Evolutionary conservation across 2,888 invertebrate genomes (phyloP), one percentile per base, ranked within the genome.

Genomic region (Drosophila stalkeri): DNA sequence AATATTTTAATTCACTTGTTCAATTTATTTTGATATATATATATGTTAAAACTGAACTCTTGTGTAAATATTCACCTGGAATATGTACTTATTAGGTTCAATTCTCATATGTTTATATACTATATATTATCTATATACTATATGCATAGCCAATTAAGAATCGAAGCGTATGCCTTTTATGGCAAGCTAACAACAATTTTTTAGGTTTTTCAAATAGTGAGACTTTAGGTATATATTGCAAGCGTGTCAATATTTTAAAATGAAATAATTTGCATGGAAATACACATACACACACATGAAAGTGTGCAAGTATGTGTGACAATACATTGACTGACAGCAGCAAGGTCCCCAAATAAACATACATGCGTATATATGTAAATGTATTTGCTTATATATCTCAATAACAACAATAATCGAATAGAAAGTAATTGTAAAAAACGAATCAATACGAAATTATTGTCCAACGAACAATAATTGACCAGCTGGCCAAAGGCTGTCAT

Each of bases 361-460:
- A 11, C 18, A 23, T 54, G 3, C 18, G 6, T 54, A 27, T 55
- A 35, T 7, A 11, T 39, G 7, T 35, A 12, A 7, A n/a, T 12
- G 1, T 51, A 0, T 39, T n/a, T 54, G 9, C 16, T n/a, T 49
- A 39, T 18, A 23, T 62, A 46, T 33, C 51, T 47, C 55, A 46
- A 56, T 51, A 59, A 14, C 64, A 64, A 62, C 23, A 60, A 49
- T 39, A 37, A 54, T 35, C 41, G 51, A 31, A 35, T 35, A 35
- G 18, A 35, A 47, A 52, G 62, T 63, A 69, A 82, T 70, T 80
- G 77, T 72, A 56, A 47, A 80, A 67, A 74, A 46, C 74, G 64
- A 90, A 90, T 88, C 86, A 80, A 90, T 90, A 80, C 64, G 41
- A 65, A 81, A 77, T 75, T 71, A 85, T 81, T 86, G 90, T 74